A percentile compares a stretch with the other conserved stretches of the same genome.
phyloP scores from a whole-genome alignment of 2,113 vertebrate species.

The Calyptomena viridis region DNA sequence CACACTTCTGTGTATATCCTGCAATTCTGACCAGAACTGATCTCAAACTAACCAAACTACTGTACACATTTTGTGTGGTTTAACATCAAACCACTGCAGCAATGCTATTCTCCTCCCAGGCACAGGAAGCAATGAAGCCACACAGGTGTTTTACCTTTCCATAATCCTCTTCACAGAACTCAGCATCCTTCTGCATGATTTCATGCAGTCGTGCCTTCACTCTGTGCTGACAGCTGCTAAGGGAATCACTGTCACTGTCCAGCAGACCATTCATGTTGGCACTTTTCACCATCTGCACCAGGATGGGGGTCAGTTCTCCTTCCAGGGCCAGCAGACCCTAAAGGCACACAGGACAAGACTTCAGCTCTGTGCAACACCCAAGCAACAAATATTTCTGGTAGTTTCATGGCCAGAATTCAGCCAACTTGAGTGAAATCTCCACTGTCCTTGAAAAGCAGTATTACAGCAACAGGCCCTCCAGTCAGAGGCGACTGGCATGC shows the following conservation, averaged over 20 bases:
- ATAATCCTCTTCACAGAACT: slow-evolving; percentile 87
- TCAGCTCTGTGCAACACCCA: not conserved
- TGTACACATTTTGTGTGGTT: not conserved
- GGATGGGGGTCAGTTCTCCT: slow-evolving; percentile 95
- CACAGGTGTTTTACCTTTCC: slow-evolving; percentile 79
- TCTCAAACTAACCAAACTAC: not conserved
- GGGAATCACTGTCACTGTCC: slow-evolving; percentile 93
- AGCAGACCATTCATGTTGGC: slow-evolving; percentile 99
- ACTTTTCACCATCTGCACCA: slow-evolving; percentile 99
- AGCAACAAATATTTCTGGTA: not conserved
- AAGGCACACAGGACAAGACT: not conserved
- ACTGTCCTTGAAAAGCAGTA: not conserved
- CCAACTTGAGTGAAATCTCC: not conserved
- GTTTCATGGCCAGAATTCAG: not conserved
- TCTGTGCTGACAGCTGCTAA: slow-evolving; percentile 93
- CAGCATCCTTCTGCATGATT: slow-evolving; percentile 91
- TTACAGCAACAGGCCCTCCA: not conserved
- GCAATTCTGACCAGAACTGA: not conserved
- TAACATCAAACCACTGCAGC: not conserved
- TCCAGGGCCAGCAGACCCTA: slow-evolving; percentile 95
- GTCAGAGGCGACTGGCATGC: not conserved
- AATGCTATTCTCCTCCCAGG: not conserved
- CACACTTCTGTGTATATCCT: not conserved
- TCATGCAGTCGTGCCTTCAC: slow-evolving; percentile 94
- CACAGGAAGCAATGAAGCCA: not conserved